Evolutionary conservation across 2,113 vertebrate species (phyloP), one percentile per base, ranked within the genome.

Genomic region (Silurus glanis): DNA sequence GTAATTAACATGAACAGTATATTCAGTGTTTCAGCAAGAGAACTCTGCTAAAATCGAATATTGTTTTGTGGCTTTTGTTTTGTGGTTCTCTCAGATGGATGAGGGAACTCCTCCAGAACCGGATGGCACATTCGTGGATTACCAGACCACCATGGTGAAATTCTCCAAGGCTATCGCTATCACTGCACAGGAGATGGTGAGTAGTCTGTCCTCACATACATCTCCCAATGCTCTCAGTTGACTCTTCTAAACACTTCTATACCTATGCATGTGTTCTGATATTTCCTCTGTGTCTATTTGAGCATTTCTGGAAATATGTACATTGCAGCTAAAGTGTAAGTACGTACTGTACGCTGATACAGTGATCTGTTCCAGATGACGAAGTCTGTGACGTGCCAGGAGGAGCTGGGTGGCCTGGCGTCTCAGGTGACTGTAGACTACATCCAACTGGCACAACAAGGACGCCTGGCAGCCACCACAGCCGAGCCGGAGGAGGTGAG

Each of bases 171-270:
- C 97, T 72, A 97, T 99, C 62, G 97, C 98, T 0, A 97, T 99
- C 85, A 99, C 97, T 5, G 96, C 98, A 55, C 98, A 99, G 91
- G 98, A 99, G 94, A 99, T 99, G 98, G 98, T 99, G 94, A 97
- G 96, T 71, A 78, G 51, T 53, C 55, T 13, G 14, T 45, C 67
- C 61, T 56, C 25, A 53, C 51, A 0, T 62, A 56, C 5, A 10
- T 8, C 59, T 79, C 74, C 49, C 17, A 47, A 25, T 2, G 56
- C 64, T 16, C 45, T 58, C 62, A 8, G 84, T 47, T 86, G 45
- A 81, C 14, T 74, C 78, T 85, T 86, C 49, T 47, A 80, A 83
- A 87, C 74, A 71, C 72, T 67, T 79, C 5, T 5, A 75, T 51
- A 51, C 47, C 56, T 80, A 49, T 64, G 45, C 9, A 69, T 49